A percentile compares a stretch with the other conserved stretches of the same genome.
phyloP scores from a whole-genome alignment of 2,113 vertebrate genomes.

The Setophaga coronata region DNA sequence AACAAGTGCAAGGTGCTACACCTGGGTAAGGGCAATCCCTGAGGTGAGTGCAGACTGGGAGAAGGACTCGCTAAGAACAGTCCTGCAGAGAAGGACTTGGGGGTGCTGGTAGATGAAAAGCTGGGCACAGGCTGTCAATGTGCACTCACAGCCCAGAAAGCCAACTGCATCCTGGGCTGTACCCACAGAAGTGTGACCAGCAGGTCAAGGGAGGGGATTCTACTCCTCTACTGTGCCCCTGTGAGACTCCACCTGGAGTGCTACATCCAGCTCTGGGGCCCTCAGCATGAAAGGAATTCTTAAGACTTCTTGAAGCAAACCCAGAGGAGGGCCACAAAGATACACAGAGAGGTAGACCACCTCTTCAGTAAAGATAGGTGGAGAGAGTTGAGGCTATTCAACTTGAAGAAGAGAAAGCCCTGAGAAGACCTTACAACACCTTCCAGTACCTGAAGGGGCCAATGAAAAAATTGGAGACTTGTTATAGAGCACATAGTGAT shows the following conservation, averaged over 20 bases:
- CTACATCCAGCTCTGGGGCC: background rate
- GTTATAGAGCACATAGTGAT: background rate
- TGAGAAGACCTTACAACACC: background rate
- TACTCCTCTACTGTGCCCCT: background rate
- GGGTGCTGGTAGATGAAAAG: background rate
- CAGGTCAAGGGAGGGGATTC: background rate
- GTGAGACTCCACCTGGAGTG: background rate
- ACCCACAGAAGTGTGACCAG: background rate
- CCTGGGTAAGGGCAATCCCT: background rate
- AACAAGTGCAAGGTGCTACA: background rate
- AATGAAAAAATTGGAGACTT: background rate
- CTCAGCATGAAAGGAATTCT: background rate
- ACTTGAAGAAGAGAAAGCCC: background rate
- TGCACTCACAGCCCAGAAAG: background rate
- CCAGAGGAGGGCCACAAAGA: background rate
- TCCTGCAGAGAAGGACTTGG: too few relatives aligned
- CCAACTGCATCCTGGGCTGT: background rate
- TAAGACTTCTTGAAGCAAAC: background rate
- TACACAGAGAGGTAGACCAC: background rate
- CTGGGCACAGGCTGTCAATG: fast-evolving
- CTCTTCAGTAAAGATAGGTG: background rate
- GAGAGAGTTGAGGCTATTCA: background rate
- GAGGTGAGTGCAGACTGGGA: background rate
- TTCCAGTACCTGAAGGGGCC: background rate
- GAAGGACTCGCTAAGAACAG: background rate